Evolutionary conservation across 2,888 invertebrate genomes (phyloP).

Genomic region (Ophioninae sp.): DNA sequence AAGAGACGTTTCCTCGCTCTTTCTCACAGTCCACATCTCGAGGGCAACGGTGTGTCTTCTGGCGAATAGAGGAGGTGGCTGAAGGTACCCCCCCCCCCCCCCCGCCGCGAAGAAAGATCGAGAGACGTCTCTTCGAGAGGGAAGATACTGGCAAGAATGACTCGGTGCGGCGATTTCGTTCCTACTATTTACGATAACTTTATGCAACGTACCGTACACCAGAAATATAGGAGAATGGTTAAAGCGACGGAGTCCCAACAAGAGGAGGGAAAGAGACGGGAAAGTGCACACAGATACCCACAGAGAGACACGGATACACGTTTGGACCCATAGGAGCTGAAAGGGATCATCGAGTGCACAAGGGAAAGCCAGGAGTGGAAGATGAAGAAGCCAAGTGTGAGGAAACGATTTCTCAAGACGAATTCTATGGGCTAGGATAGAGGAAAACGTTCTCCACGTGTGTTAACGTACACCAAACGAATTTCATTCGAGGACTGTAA

Average conservation of each 20-base stretch:
- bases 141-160: constrained; percentile 48
- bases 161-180: constrained; percentile 27
- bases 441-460: constrained; percentile 1
- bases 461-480: constrained; percentile 61
- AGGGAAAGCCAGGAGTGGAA: background rate
- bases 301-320: no score
- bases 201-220: constrained; percentile 43
- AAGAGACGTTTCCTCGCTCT: constrained; percentile 27
- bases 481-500: constrained; percentile 73
- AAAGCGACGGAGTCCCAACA: constrained; percentile 55
- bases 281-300: constrained; percentile 13
- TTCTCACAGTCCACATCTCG: constrained; percentile 22
- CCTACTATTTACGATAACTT: constrained; percentile 33
- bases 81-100: no score
- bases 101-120: no score
- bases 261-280: constrained; percentile 49
- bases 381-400: constrained; percentile 17
- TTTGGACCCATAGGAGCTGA: background rate
- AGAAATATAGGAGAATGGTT: constrained; percentile 43
- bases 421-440: constrained; percentile 12
- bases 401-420: constrained; percentile 44
- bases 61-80: background rate
- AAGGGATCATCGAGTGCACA: background rate
- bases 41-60: background rate
- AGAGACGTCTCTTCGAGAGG: constrained; percentile 46